Base-by-base conservation (phyloP, 2,888 invertebrate genomes). In the Plagodis pulveraria region DNA sequence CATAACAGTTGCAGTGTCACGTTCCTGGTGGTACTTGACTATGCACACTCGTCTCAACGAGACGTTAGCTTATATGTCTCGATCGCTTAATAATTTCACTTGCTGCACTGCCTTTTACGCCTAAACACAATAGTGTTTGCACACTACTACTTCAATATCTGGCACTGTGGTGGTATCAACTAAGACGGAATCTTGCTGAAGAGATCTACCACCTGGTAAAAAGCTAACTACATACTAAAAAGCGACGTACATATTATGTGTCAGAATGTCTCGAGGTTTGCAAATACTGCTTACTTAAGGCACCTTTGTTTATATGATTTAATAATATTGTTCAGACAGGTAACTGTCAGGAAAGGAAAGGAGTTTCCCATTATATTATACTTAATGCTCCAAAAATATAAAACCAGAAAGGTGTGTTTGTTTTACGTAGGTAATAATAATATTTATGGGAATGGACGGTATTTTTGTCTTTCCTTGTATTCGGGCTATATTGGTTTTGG, bases 261-360 rank as follows among this genome's bases (percentile, higher is more conserved):
- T 40, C 22, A 52, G 41, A 36, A 40, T 6, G 49, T 56, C 47
- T 10, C 46, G 46, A 56, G 52, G 56, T 52, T 58, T 50, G 53
- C 50, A 43, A 53, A 69, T 59, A 65, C 65, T 67, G 67, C 70
- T 71, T 73, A 70, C 67, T 66, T 57, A 64, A 57, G 50, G 66
- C 66, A 66, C 58, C 66, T 64, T 70, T 67, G 55, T n/a, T n/a
- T n/a, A n/a, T 75, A 71, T 77, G 70, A 77, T 77, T 73, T 77
- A 76, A 77, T 77, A 77, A 77, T 67, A 72, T 67, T 73, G 72
- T 73, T 74, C 69, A 70, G 72, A 74, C 73, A 70, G 71, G 68
- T 65, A 65, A 69, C 68, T 72, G 72, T 72, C 68, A 68, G 50
- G 60, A 50, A 56, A 66, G 56, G 65, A 62, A 65, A 59, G 60